A percentile compares a stretch with the other conserved stretches of the same genome.
Conservation (phyloP, 64 coral and sea anemone genomes). For the Stylophora pistillata region DNA sequence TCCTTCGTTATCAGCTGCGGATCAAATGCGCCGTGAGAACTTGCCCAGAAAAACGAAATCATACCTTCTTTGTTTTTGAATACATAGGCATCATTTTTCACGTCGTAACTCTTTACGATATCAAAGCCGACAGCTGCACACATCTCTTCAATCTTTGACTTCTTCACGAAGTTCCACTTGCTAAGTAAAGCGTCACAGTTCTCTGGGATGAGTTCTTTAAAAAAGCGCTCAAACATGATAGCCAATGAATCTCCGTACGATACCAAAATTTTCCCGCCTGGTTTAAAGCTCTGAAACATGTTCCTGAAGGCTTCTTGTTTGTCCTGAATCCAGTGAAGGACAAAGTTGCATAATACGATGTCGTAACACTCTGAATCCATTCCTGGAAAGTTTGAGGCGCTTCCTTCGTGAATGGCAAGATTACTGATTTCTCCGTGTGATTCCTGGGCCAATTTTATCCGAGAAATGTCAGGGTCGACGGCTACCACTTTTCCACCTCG, state of each 20-base stretch:
- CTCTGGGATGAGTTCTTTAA: neutral
- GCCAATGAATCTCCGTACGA: neutral
- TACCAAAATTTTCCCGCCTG: neutral
- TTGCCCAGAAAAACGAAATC: constrained; percentile 1
- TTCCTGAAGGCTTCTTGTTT: neutral
- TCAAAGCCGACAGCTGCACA: neutral
- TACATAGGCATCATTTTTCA: neutral
- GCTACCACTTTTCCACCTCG: constrained; percentile 1
- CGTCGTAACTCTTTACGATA: neutral
- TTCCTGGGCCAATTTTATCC: constrained; percentile 22
- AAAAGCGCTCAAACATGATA: neutral
- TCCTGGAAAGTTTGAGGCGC: neutral
- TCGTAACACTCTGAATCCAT: neutral
- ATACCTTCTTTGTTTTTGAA: neutral
- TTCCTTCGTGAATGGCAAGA: neutral
- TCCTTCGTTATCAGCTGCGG: neutral
- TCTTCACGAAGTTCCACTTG: neutral
- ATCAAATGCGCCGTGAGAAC: constrained; percentile 5
- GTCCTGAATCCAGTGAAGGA: constrained; percentile 1
- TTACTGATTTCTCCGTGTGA: neutral
- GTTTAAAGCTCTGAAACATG: neutral
- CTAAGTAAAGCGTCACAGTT: neutral
- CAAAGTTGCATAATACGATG: neutral
- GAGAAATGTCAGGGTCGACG: constrained; percentile 26
- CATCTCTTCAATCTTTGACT: neutral